Conservation (phyloP, 2,888 invertebrate species). For the Coelinius sp. region DNA sequence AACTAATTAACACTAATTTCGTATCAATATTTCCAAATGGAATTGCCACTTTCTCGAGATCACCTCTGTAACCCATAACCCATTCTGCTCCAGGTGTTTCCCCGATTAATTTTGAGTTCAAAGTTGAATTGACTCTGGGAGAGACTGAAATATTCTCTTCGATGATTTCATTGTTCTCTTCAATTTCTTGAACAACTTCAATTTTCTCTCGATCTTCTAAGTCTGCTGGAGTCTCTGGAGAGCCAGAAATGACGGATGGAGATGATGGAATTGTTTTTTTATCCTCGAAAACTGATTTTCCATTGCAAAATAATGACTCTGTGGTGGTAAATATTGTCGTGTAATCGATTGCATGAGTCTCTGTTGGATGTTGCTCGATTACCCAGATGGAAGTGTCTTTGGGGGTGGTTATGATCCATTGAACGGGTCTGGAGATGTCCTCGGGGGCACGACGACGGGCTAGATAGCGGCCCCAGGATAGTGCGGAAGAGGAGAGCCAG, state of each 20-base stretch:
- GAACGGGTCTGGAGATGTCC: slow-evolving; percentile 75
- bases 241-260: slow-evolving; percentile 39
- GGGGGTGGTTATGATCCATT: slow-evolving; percentile 87
- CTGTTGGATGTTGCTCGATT: slow-evolving; percentile 83
- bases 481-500: slow-evolving; percentile 80
- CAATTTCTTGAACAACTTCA: not conserved
- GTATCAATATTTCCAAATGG: slow-evolving; percentile 75
- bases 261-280: slow-evolving; percentile 7
- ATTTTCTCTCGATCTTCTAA: not conserved
- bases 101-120: slow-evolving; percentile 25
- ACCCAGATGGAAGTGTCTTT: slow-evolving; percentile 75
- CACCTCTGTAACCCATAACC: slow-evolving; percentile 53
- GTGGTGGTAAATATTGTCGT: slow-evolving; percentile 76
- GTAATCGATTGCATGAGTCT: slow-evolving; percentile 78
- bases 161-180: not conserved
- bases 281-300: slow-evolving; percentile 72
- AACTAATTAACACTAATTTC: slow-evolving; percentile 72
- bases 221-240: not conserved
- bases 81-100: slow-evolving; percentile 17
- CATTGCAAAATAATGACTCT: slow-evolving; percentile 83
- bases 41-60: slow-evolving; percentile 61
- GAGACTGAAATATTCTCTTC: not conserved
- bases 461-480: slow-evolving; percentile 82
- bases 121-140: not conserved
- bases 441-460: slow-evolving; percentile 79